Conservation (phyloP, 2,113 vertebrate genomes). For the Ochotona curzoniae region DNA sequence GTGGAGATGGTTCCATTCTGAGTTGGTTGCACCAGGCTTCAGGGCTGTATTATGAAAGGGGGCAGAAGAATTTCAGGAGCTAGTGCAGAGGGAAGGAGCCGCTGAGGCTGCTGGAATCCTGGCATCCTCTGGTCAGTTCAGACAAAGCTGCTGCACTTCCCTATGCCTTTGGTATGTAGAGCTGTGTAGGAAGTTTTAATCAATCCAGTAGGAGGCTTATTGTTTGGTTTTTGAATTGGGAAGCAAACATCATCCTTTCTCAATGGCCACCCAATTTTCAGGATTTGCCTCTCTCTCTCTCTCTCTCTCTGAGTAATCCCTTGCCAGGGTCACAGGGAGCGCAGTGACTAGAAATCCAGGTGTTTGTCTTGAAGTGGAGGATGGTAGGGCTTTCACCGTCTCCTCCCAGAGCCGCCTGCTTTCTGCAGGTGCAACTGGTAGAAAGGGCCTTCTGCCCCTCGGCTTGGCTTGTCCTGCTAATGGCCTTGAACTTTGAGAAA, state of each 20-base stretch:
- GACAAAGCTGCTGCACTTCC: not conserved
- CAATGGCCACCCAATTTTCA: not conserved
- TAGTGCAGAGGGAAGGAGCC: not conserved
- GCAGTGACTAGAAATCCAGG: not conserved
- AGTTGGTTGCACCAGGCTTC: not conserved
- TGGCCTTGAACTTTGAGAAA: no score
- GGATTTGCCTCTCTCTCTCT: not conserved
- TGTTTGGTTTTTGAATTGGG: not conserved
- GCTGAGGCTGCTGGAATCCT: not conserved
- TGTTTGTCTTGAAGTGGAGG: not conserved
- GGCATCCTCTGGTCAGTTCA: not conserved
- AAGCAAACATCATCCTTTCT: not conserved
- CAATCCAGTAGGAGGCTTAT: not conserved
- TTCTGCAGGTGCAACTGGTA: not conserved
- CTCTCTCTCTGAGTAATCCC: not conserved
- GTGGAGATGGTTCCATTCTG: not conserved
- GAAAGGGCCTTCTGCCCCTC: not conserved
- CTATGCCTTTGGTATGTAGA: not conserved
- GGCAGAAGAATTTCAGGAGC: not conserved
- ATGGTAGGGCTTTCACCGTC: not conserved
- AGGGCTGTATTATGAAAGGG: not conserved
- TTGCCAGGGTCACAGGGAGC: not conserved
- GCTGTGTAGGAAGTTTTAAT: not conserved
- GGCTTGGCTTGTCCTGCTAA: not conserved
- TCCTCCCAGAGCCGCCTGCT: not conserved